phyloP scores from a whole-genome alignment of 2,113 vertebrate species.

The Malurus melanocephalus region DNA sequence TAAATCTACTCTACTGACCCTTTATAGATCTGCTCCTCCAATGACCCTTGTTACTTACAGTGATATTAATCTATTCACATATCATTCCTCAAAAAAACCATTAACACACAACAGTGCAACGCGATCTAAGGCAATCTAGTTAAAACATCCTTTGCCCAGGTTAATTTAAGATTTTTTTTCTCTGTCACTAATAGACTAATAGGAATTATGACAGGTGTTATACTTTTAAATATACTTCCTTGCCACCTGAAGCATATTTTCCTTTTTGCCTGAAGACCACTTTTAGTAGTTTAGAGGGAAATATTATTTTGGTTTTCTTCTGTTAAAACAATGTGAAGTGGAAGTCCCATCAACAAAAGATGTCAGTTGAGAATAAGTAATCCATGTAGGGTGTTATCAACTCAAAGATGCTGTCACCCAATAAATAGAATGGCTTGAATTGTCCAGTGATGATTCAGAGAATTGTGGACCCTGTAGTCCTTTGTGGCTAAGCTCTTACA shows the following conservation, averaged over 20 bases:
- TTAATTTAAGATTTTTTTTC: constrained; percentile 10
- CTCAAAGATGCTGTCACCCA: neutral
- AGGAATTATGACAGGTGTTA: neutral
- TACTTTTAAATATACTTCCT: neutral
- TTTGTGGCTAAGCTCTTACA: neutral
- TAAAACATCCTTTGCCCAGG: neutral
- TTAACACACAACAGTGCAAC: neutral
- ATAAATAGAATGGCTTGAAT: neutral
- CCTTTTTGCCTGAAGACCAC: neutral
- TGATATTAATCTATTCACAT: constrained; percentile 21
- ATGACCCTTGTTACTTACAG: neutral
- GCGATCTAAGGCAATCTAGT: neutral
- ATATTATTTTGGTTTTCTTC: neutral
- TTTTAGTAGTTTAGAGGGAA: neutral
- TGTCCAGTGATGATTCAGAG: neutral
- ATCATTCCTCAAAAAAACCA: neutral
- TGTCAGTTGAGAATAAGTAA: neutral
- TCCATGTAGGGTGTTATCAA: neutral
- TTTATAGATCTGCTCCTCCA: constrained; percentile 2
- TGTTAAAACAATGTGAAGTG: neutral
- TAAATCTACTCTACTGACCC: neutral
- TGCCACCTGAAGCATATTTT: neutral
- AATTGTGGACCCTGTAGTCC: neutral
- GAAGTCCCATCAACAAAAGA: neutral
- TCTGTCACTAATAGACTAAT: neutral